Evolutionary conservation across 2,888 invertebrate genomes (phyloP).

Genomic region (Pandemis cinnamomeana): DNA sequence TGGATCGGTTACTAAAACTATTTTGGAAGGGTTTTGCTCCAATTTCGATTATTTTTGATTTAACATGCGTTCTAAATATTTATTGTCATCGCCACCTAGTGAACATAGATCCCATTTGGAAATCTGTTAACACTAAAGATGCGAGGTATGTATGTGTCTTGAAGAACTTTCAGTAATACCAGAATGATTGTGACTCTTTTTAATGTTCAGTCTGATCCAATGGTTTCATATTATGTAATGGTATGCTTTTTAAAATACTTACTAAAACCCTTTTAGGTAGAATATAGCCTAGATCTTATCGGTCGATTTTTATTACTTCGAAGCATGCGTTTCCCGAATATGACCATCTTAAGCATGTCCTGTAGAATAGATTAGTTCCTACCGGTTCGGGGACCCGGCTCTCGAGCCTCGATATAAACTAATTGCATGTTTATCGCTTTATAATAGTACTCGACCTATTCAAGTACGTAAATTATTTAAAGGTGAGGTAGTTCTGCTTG

Average conservation of each 20-base stretch:
- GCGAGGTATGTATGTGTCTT: background rate
- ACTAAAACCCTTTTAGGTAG: slow-evolving; percentile 67
- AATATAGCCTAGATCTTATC: slow-evolving; percentile 62
- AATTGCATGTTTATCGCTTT: slow-evolving; percentile 77
- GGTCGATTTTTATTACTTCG: slow-evolving; percentile 58
- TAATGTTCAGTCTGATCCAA: slow-evolving; percentile 63
- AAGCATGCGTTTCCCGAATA: slow-evolving; percentile 69
- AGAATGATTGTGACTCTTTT: slow-evolving; percentile 17
- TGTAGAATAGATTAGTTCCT: slow-evolving; percentile 66
- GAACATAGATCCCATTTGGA: background rate
- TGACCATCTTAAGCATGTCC: slow-evolving; percentile 72
- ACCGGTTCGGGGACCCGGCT: slow-evolving; percentile 51
- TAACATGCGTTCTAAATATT: background rate
- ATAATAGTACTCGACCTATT: slow-evolving; percentile 48
- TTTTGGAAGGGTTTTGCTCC: background rate
- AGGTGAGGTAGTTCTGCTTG: slow-evolving; percentile 37
- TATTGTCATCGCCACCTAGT: background rate
- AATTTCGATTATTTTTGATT: background rate
- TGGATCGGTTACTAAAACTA: background rate
- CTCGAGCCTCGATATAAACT: slow-evolving; percentile 59
- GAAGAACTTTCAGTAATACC: background rate
- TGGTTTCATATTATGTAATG: slow-evolving; percentile 55
- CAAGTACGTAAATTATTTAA: slow-evolving; percentile 16
- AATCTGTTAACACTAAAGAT: background rate
- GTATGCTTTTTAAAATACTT: slow-evolving; percentile 65